Evolutionary conservation across 2,888 invertebrate genomes (phyloP).

Genomic region (Sinhomidia bicolor): DNA sequence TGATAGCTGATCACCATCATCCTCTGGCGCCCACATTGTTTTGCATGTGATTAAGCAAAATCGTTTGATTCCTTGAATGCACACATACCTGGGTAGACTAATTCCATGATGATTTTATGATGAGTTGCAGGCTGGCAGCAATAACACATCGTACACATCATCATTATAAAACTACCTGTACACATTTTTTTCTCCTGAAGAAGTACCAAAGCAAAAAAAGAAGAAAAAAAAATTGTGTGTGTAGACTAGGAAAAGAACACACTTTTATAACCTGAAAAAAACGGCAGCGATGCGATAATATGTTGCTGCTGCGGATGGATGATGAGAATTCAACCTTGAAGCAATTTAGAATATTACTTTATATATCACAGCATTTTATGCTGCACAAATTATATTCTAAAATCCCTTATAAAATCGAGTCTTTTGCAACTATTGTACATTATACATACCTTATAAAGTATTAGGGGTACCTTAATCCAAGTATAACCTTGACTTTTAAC

Average conservation of each 20-base stretch:
- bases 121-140: background rate
- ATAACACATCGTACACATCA: background rate
- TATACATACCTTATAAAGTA: constrained; percentile 13
- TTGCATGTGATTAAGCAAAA: background rate
- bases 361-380: background rate
- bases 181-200: background rate
- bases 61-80: constrained; percentile 19
- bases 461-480: constrained; percentile 46
- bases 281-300: background rate
- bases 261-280: background rate
- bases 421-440: background rate
- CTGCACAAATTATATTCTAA: background rate
- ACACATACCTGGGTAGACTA: background rate
- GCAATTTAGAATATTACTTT: constrained; percentile 3
- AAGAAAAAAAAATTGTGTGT: no score
- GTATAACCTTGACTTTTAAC: constrained; percentile 52
- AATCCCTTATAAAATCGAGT: background rate
- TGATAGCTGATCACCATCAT: background rate
- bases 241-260: no score
- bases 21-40: constrained; percentile 19
- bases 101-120: background rate
- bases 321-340: constrained; percentile 21
- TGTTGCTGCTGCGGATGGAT: background rate
- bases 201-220: no score
- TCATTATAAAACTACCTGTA: background rate